Evolutionary conservation across 2,888 invertebrate genomes (phyloP), one percentile per base, ranked within the genome.

Genomic region (Polyploca ridens): DNA sequence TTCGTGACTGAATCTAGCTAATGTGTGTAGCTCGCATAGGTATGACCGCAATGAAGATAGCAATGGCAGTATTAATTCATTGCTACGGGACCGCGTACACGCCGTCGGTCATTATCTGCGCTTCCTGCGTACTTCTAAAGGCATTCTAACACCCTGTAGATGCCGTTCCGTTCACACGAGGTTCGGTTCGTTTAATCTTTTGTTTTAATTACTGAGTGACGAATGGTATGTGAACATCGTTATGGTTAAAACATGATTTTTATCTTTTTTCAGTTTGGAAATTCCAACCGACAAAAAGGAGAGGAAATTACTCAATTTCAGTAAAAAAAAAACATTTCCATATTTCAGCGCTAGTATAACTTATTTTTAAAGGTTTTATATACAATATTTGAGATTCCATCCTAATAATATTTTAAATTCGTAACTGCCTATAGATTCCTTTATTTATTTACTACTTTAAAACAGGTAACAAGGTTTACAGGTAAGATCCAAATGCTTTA

Each of bases 11-110:
- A 78, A 76, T 73, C 78, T 74, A 72, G 74, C 86, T 86, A 90
- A 87, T 87, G 87, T 87, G 86, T 87, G 86, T 84, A 84, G 70
- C 80, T 75, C 70, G 75, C 81, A 83, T 79, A 81, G 84, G 77
- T 84, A 88, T 83, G 81, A 83, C 85, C 80, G 86, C 88, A 86
- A 89, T 90, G 87, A 87, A 92, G 91, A 92, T 91, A 90, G 85
- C 85, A 84, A 76, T 82, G 84, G 79, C 87, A 85, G 86, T 89
- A 91, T 91, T 91, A 91, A 93, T 91, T 92, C 91, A 92, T 90
- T 88, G 90, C 87, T 75, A 67, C 75, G 77, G 75, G 73, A 76
- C 76, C 76, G 69, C 65, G 76, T 72, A 80, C 81, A 82, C 69
- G 74, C 75, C 74, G 76, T 72, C 73, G 75, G 72, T 75, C 75